Conservation (phyloP, 2,888 invertebrate genomes). For the Tetramorium bicarinatum region DNA sequence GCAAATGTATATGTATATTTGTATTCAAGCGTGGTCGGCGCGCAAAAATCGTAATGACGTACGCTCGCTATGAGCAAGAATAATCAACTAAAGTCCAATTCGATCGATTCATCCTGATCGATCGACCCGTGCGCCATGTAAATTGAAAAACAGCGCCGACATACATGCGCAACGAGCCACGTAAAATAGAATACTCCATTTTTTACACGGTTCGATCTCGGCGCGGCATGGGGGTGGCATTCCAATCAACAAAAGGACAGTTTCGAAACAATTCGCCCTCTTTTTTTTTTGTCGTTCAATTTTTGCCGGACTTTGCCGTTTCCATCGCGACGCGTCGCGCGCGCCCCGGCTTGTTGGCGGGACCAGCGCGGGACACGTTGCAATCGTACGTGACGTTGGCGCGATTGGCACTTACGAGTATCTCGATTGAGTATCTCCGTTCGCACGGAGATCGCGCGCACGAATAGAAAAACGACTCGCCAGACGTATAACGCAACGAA, state of each 20-base stretch:
- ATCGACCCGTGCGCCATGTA: slow-evolving; percentile 20
- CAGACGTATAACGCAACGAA: slow-evolving; percentile 71
- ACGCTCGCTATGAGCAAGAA: background rate
- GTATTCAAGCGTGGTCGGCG: background rate
- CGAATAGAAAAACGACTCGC: slow-evolving; percentile 69
- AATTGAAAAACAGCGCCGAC: slow-evolving; percentile 34
- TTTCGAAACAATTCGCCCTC: slow-evolving; percentile 54
- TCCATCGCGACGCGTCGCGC: slow-evolving; percentile 55
- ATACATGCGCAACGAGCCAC: slow-evolving; percentile 33
- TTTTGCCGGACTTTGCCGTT: slow-evolving; percentile 66
- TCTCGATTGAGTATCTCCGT: slow-evolving; percentile 72
- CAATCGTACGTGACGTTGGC: slow-evolving; percentile 71
- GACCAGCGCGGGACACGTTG: slow-evolving; percentile 66
- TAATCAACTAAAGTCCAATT: slow-evolving; percentile 17
- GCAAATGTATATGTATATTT: background rate
- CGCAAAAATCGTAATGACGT: background rate
- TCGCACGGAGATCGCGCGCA: slow-evolving; percentile 61
- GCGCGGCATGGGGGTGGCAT: slow-evolving; percentile 42
- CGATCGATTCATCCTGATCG: slow-evolving; percentile 30
- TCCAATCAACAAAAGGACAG: slow-evolving; percentile 75
- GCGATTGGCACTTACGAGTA: slow-evolving; percentile 74
- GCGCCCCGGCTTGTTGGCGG: slow-evolving; percentile 25
- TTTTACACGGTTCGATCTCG: slow-evolving; percentile 58
- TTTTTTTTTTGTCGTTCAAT: slow-evolving; percentile 45
- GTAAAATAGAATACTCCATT: slow-evolving; percentile 43